These are phyloP conservation scores for Drosophila tanythrix DNA, from an alignment of 2,888 invertebrate species.

Conservation along the genomic window DNA sequence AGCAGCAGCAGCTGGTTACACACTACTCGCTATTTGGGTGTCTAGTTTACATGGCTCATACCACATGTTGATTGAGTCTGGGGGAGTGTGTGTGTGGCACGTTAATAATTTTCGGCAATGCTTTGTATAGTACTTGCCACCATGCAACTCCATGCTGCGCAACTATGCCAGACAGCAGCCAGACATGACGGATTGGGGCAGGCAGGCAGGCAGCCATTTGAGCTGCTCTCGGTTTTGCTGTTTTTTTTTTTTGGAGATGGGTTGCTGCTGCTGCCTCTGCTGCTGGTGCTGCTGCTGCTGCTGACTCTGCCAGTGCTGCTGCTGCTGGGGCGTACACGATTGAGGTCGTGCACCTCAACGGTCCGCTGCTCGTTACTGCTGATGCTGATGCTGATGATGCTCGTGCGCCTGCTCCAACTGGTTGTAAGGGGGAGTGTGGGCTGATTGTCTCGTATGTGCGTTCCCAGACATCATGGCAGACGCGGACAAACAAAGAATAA, in stretches of 20 bases:
- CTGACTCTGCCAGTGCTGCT: slow-evolving; percentile 9
- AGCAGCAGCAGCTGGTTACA: slow-evolving; percentile 55
- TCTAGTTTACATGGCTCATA: slow-evolving; percentile 52
- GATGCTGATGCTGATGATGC: slow-evolving; percentile 22
- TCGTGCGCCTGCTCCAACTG: slow-evolving; percentile 73
- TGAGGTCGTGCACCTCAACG: slow-evolving; percentile 83
- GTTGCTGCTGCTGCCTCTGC: slow-evolving; percentile 10
- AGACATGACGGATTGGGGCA: slow-evolving; percentile 69
- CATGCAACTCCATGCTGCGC: slow-evolving; percentile 25
- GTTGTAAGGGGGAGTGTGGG: slow-evolving; percentile 6
- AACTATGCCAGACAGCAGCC: slow-evolving; percentile 70
- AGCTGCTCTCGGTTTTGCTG: slow-evolving; percentile 7
- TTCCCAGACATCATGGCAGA: slow-evolving; percentile 76
- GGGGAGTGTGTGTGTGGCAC: not conserved
- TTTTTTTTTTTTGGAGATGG: slow-evolving; percentile 13
- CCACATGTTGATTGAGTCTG: not conserved
- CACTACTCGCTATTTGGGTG: slow-evolving; percentile 48
- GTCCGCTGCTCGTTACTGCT: slow-evolving; percentile 23
- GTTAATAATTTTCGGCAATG: slow-evolving; percentile 68
- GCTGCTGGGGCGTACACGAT: slow-evolving; percentile 67
- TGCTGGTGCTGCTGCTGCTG: not conserved
- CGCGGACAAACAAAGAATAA: slow-evolving; percentile 54
- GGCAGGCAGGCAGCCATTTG: slow-evolving; percentile 21
- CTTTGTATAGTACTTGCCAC: slow-evolving; percentile 43
- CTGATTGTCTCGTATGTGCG: slow-evolving; percentile 59